phyloP scores from a whole-genome alignment of 2,888 invertebrate species.

The Tenthredo livida region DNA sequence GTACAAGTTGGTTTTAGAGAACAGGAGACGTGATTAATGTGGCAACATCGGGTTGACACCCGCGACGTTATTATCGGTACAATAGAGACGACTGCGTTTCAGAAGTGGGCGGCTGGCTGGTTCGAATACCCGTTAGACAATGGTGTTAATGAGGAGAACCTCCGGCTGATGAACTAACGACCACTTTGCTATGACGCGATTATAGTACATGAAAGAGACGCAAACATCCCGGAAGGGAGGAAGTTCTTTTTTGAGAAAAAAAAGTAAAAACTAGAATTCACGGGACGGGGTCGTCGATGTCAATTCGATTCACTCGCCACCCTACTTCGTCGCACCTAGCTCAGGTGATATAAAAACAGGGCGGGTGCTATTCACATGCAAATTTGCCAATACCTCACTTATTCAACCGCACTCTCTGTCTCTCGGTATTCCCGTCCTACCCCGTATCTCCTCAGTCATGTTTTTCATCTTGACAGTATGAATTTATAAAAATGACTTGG shows the following conservation, averaged over 20 bases:
- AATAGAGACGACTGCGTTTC: slow-evolving; percentile 56
- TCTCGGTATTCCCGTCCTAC: slow-evolving; percentile 53
- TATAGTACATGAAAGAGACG: neutral
- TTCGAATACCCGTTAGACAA: slow-evolving; percentile 58
- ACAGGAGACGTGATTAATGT: slow-evolving; percentile 62
- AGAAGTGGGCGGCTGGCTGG: slow-evolving; percentile 3
- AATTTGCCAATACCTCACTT: slow-evolving; percentile 55
- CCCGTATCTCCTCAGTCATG: slow-evolving; percentile 53
- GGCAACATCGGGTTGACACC: slow-evolving; percentile 62
- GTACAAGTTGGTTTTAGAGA: slow-evolving; percentile 51
- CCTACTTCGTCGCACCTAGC: neutral
- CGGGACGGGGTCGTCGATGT: slow-evolving; percentile 18
- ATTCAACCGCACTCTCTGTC: slow-evolving; percentile 53
- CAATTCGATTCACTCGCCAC: slow-evolving; percentile 20
- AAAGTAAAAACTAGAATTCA: neutral
- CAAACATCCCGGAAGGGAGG: neutral
- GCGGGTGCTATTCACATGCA: slow-evolving; percentile 53
- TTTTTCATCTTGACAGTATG: slow-evolving; percentile 47
- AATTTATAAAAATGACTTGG: slow-evolving; percentile 41
- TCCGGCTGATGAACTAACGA: slow-evolving; percentile 60
- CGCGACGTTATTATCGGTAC: slow-evolving; percentile 63
- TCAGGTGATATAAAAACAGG: slow-evolving; percentile 36
- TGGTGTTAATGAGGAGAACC: slow-evolving; percentile 60
- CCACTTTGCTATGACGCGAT: slow-evolving; percentile 41
- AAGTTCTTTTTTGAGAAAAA: neutral